Percentiles rank a stretch among this genome's conserved stretches.
Evolutionary conservation across 2,888 invertebrate species (phyloP).

Genomic region (Calameuta filiformis): DNA sequence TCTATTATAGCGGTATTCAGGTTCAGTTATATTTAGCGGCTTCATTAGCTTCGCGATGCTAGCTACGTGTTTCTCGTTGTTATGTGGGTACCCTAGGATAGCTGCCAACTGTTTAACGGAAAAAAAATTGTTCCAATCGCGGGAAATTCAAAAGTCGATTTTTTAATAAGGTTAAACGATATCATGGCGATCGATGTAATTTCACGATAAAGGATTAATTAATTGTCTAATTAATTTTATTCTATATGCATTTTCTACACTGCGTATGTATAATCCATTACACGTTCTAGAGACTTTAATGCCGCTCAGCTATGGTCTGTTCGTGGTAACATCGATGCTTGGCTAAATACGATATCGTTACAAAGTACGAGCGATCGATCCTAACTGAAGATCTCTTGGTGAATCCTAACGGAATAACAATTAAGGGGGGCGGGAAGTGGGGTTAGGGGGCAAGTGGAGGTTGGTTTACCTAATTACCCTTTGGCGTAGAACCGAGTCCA

Average conservation of each 20-base stretch:
- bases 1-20: slow-evolving; percentile 50
- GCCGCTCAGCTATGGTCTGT: background rate
- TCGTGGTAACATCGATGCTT: background rate
- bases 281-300: background rate
- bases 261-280: background rate
- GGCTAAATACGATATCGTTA: background rate
- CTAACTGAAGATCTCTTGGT: background rate
- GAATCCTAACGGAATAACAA: background rate
- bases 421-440: background rate
- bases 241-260: background rate
- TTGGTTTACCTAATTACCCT: slow-evolving; percentile 5
- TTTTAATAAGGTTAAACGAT: background rate
- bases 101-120: background rate
- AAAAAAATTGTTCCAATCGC: background rate
- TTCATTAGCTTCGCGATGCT: slow-evolving; percentile 32
- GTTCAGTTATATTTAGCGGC: slow-evolving; percentile 39
- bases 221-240: background rate
- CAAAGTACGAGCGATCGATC: background rate
- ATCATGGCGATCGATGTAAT: background rate
- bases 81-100: background rate
- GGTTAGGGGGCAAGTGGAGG: background rate
- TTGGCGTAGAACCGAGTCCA: slow-evolving; percentile 2
- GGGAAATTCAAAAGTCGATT: background rate
- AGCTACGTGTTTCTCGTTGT: background rate
- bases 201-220: background rate